Base-by-base conservation (phyloP, 64 coral and sea anemone species). In the Hydrozoanthus tunicans region DNA sequence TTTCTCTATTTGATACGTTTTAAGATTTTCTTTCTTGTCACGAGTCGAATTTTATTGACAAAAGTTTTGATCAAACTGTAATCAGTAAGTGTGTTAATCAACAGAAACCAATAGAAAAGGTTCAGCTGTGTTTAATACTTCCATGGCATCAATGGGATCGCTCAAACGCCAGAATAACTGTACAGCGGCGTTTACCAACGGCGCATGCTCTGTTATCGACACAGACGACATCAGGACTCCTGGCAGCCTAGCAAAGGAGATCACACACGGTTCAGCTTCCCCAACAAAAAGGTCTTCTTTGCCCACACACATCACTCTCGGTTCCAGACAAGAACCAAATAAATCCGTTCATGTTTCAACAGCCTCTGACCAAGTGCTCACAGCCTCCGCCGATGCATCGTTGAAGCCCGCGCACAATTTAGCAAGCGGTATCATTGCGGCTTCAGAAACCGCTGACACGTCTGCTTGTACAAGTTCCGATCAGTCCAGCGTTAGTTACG, bases 161-260 rank as follows among this genome's bases (percentile, higher is more conserved):
- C 6, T 75, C 9, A 88, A 88, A 75, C 55, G 84, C 55, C 54
- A 88, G 56, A 75, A 10, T 57, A 88, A 72, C 54, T 56, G 60
- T 59, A 88, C 5, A 59, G 68, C 3, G 43, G 23, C 24, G 10
- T 88, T 88, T 75, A 88, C 84, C 73, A 88, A 88, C 84, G 24
- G 59, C 23, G 84, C 84, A 56, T 75, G 70, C 84, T 88, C 84
- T 88, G 84, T 88, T 88, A 74, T 73, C 84, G 84, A 75, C 84
- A 88, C 69, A 88, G 84, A 88, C 69, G 84, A 88, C 24, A 43
- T 73, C 54, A 58, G 53, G 56, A 74, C 10, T 51, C 80, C 63
- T 5, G 12, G 25, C 24, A 74, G 15, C 17, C 5, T 23, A 67
- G n/a, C 55, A 9, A 74, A 58, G 55, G 59, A 58, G 56, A 52